Base-by-base conservation (phyloP, 1,140 invertebrate genomes). In the Oreohelix idahoensis region DNA sequence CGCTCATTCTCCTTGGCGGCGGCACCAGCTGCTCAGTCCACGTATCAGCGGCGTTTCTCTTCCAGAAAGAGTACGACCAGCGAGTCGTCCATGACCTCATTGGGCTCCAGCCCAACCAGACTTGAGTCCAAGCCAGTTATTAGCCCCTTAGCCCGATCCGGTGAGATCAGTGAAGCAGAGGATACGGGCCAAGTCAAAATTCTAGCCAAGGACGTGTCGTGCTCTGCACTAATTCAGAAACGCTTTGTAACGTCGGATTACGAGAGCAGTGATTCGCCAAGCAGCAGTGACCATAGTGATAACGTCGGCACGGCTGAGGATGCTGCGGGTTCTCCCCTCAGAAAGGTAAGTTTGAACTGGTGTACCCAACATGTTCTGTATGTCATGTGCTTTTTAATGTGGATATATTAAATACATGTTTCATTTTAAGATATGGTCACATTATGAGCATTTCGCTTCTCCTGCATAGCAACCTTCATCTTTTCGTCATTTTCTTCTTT, bases 181-280 rank as follows among this genome's bases (percentile, higher is more conserved):
- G 70, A 39, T n/a, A 39, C 29, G 0, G 23, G 20, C 13, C 13
- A n/a, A 23, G 39, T 11, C 36, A 77, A 58, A 36, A 58, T 29
- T 8, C 32, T 82, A 38, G 81, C 78, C n/a, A 66, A 66, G 17
- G 45, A 66, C 36, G 53, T 79, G 1, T 58, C 77, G 15, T n/a
- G 77, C 35, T 79, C 77, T 4, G 36, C 32, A 1, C 38, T 79
- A 1, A 63, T 79, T 20, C 77, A 79, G 58, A 79, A 79, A 69
- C 51, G 77, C 10, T 35, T 92, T 84, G 90, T 92, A 53, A 93
- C 92, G 13, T 93, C 93, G 5, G 93, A 93, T 84, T 93, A 93
- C 83, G 93, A 93, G 85, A 93, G 92, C 86, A 93, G 90, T 85
- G 93, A 93, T 85, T 93, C 92, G 20, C 93, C 93, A 0, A 93